A percentile compares a stretch with the other conserved stretches of the same genome.
These are phyloP conservation scores for Petrolisthes manimaculis DNA, from an alignment of 2,888 invertebrate species.

Conservation along the genomic window DNA sequence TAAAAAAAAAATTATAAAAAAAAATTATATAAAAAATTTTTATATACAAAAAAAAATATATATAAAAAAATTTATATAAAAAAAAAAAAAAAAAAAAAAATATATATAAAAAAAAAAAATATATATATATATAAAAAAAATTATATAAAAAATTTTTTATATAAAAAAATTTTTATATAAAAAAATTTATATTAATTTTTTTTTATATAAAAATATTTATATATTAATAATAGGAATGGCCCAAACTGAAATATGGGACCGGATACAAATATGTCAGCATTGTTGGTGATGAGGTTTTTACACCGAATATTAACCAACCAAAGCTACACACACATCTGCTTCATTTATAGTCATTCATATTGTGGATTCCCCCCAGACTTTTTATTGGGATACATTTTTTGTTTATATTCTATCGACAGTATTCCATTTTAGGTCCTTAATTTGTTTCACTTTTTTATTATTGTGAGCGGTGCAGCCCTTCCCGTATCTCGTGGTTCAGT, in stretches of 20 bases:
- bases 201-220: neutral
- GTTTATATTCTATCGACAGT: too few relatives aligned
- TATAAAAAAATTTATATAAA: slow-evolving; percentile 1
- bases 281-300: neutral
- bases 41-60: too few relatives aligned
- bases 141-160: neutral
- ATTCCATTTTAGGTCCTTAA: too few relatives aligned
- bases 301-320: too few relatives aligned
- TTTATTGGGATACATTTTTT: too few relatives aligned
- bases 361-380: too few relatives aligned
- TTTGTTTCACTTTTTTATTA: too few relatives aligned
- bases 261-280: neutral
- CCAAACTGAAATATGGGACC: neutral
- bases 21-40: neutral
- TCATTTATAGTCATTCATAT: too few relatives aligned
- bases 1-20: neutral
- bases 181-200: neutral
- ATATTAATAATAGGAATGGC: neutral
- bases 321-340: too few relatives aligned
- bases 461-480: too few relatives aligned
- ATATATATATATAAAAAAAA: neutral
- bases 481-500: too few relatives aligned
- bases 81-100: neutral
- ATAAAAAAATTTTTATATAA: neutral
- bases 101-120: neutral